Conservation (phyloP, 2,797 vertebrate genomes). For the Threskiornis aethiopicus region DNA sequence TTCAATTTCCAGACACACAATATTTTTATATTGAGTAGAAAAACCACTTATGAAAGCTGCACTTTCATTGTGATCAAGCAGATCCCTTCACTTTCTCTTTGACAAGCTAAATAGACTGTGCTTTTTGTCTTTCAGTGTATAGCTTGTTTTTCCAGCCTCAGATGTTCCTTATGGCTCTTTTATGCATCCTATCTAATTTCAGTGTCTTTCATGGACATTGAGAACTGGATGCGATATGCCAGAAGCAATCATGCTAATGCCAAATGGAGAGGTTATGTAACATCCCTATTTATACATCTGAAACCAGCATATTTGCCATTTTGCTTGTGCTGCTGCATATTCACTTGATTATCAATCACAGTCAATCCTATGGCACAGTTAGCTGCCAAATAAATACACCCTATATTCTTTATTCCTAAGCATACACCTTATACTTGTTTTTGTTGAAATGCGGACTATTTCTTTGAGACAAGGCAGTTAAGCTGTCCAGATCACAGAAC, state of each 20-base stretch:
- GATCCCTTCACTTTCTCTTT: background rate
- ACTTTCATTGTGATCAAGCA: background rate
- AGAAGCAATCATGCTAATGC: background rate
- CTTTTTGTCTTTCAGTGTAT: background rate
- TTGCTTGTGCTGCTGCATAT: background rate
- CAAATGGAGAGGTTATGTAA: conserved; percentile 7
- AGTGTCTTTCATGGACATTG: background rate
- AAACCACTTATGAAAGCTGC: background rate
- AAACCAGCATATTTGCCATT: background rate
- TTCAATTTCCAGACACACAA: background rate
- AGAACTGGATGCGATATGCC: background rate
- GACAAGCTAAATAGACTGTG: background rate
- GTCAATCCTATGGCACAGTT: background rate
- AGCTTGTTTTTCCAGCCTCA: background rate
- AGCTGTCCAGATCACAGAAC: background rate
- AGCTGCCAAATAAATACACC: background rate
- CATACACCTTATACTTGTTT: background rate
- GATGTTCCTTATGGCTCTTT: background rate
- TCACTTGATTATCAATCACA: background rate
- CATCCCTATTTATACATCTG: background rate
- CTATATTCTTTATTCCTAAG: background rate
- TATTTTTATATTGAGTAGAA: background rate
- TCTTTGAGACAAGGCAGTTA: background rate
- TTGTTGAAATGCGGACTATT: background rate
- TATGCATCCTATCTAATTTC: background rate